A percentile compares a stretch with the other conserved stretches of the same genome.
These are phyloP conservation scores for Heliothis peltigera DNA, from an alignment of 2,888 invertebrate genomes.

Conservation along the genomic window DNA sequence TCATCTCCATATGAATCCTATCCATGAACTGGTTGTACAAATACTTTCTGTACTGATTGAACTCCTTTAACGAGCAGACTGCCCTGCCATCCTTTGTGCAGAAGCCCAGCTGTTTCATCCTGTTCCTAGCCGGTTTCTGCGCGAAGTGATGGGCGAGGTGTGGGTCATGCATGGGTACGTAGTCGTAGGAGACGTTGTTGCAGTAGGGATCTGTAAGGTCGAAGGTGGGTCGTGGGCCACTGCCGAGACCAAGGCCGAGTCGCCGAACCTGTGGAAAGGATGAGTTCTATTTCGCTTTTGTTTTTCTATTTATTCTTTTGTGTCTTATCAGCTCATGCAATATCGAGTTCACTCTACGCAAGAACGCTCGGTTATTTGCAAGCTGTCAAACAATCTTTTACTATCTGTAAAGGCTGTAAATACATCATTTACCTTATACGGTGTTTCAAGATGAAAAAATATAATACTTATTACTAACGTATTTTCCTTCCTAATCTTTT, in stretches of 20 bases:
- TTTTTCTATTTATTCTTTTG: background rate
- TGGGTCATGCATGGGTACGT: slow-evolving; percentile 90
- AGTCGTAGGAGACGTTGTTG: slow-evolving; percentile 86
- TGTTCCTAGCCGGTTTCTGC: slow-evolving; percentile 77
- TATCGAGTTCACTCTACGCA: no score
- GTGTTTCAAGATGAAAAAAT: no score
- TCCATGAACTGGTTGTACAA: slow-evolving; percentile 90
- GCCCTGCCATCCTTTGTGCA: slow-evolving; percentile 90
- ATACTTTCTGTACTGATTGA: slow-evolving; percentile 91
- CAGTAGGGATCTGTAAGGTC: slow-evolving; percentile 86
- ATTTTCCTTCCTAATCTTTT: background rate
- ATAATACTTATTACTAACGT: no score
- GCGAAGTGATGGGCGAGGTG: slow-evolving; percentile 88
- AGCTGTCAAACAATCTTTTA: no score
- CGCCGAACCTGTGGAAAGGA: slow-evolving; percentile 75
- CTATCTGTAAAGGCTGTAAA: no score
- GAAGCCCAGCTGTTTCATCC: slow-evolving; percentile 88
- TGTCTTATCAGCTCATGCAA: no score
- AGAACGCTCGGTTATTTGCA: no score
- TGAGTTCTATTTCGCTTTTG: no score
- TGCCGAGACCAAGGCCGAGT: slow-evolving; percentile 80
- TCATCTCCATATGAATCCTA: slow-evolving; percentile 85
- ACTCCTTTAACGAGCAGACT: slow-evolving; percentile 91
- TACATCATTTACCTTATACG: no score
- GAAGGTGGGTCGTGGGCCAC: slow-evolving; percentile 76